Base-by-base conservation (phyloP, 1,140 invertebrate species). In the Sycophila sp. region DNA sequence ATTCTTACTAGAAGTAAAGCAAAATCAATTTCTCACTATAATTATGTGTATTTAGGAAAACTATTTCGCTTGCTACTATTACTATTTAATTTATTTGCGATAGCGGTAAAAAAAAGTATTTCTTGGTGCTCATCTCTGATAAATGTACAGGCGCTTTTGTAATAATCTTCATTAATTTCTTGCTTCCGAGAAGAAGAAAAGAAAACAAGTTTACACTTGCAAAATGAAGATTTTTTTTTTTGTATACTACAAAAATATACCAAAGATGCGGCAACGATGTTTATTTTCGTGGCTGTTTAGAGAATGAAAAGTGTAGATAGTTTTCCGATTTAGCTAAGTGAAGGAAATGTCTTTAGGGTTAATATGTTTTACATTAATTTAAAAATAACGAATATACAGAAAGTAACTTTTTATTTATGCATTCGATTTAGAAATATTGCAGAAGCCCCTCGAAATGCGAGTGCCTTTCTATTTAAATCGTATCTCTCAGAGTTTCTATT, bases 401-500 rank as follows among this genome's bases (percentile, higher is more conserved):
- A 80, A 72, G 71, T 80, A 78, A 81, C 73, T 76, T 75, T 79
- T 80, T 82, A 83, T 82, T 82, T 81, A 81, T 83, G 71, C 22
- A 22, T 49, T 64, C 19, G 4, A 56, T 45, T 67, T 42, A 58
- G n/a, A 66, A 66, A 66, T 56, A 67, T 58, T 58, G 64, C 53
- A 67, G 4, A 2, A 40, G 17, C 36, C 38, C 28, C 26, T 45
- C 4, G 42, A n/a, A 24, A 56, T 32, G 17, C 6, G 24, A 45
- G 64, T 67, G 17, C 53, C 77, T 83, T 83, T 82, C 66, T 82
- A 80, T 80, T 77, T 69, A 76, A 76, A 78, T 73, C 66, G 51
- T 78, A 77, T 69, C 75, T 45, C 11, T 45, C 53, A 53, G 55
- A 71, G 13, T 71, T 45, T 55, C 2, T 65, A 60, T n/a, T n/a